Conservation (phyloP, 2,797 vertebrate species). For the Pangasius larnaudii region DNA sequence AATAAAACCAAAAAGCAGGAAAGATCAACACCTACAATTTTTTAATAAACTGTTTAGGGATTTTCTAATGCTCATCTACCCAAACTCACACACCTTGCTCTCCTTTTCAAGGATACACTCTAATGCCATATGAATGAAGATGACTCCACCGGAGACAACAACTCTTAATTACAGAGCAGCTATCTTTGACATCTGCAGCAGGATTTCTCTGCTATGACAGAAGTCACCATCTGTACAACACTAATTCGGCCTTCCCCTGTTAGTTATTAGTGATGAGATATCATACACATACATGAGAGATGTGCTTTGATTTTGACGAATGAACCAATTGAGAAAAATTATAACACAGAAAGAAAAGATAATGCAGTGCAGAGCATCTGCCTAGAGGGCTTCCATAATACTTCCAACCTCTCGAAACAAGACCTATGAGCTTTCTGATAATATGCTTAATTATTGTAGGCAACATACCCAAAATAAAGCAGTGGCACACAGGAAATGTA, state of each 20-base stretch:
- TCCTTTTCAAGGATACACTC: background rate
- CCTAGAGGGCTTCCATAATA: background rate
- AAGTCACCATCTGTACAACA: background rate
- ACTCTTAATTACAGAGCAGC: conserved; percentile 16
- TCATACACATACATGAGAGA: background rate
- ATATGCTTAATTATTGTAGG: background rate
- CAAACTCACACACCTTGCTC: background rate
- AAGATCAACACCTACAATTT: background rate
- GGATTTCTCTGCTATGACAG: background rate
- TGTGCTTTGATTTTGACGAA: background rate
- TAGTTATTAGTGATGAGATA: conserved; percentile 6
- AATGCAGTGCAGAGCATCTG: background rate
- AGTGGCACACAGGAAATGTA: background rate
- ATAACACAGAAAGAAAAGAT: conserved; percentile 1
- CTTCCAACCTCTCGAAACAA: conserved; percentile 2
- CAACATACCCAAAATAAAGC: background rate
- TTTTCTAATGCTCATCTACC: background rate
- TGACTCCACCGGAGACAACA: background rate
- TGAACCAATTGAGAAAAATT: conserved; percentile 1
- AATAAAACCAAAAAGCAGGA: background rate
- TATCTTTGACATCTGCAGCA: conserved; percentile 1
- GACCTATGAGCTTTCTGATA: background rate
- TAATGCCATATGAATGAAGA: conserved; percentile 1
- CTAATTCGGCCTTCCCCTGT: background rate
- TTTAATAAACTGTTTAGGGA: background rate